Base-by-base conservation (phyloP, 2,113 vertebrate genomes). In the Poeciliopsis occidentalis region DNA sequence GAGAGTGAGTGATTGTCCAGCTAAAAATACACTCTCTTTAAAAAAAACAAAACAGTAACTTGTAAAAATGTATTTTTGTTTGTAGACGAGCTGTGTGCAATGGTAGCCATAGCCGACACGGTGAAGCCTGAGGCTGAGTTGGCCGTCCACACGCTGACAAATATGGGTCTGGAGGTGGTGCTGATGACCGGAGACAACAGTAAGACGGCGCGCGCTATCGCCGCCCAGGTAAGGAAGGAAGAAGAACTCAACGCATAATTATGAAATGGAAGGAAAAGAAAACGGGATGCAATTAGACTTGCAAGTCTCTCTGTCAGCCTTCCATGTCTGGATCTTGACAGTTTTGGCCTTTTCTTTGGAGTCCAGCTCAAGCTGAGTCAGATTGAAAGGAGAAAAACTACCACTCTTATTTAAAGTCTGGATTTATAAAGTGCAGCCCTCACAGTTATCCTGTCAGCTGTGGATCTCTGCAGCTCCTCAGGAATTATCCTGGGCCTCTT, bases 181-280 rank as follows among this genome's bases (percentile, higher is more conserved):
- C 91, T 99, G 7, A 99, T 99, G 97, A 99, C 98, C 0, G 98
- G 98, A 71, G 98, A 99, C 95, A 99, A 99, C 94, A 97, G 95
- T 91, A 99, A 96, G 92, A 99, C 98, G 0, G 98, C 98, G 0
- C 90, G 95, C 30, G 97, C 96, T 65, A 98, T 99, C 22, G 98
- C 98, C 76, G 95, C 97, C 32, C 97, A 99, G 95, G 98, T 99
- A 88, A 13, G 24, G 30, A 54, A 39, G 24, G 22, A 64, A 15
- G 30, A 64, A 7, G 44, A 6, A 6, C 7, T 24, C n/a, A 8
- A 57, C n/a, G 22, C 47, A 8, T 22, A 54, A 54, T 54, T 54
- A 4, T 54, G 47, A 54, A 54, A 24, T n/a, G 51, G 22, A 3
- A 10, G 7, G 22, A n/a, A 57, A 24, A 24, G 10, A 10, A 24